These are phyloP conservation scores for Papilio gigon DNA, from an alignment of 2,888 invertebrate species.

Conservation along the genomic window DNA sequence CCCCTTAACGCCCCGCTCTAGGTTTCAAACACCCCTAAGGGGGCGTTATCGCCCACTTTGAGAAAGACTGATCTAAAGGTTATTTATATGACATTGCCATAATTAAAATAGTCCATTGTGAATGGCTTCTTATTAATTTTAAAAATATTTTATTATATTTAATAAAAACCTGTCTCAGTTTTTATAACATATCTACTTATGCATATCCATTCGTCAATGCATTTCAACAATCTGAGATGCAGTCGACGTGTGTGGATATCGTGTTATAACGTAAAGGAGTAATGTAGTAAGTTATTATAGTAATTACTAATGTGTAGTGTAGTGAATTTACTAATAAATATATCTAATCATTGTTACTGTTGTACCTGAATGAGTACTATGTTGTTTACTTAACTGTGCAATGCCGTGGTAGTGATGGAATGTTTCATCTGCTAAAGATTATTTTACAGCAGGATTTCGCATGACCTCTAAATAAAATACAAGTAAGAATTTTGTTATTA, in stretches of 20 bases:
- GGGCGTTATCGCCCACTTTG: too few relatives aligned
- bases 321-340: too few relatives aligned
- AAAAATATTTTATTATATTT: slow-evolving; percentile 7
- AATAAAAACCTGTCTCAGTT: background rate
- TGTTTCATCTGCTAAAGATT: too few relatives aligned
- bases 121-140: background rate
- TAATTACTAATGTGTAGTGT: background rate
- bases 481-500: slow-evolving; percentile 1
- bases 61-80: background rate
- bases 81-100: slow-evolving; percentile 2
- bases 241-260: background rate
- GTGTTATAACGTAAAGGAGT: background rate
- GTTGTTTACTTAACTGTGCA: background rate
- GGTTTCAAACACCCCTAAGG: too few relatives aligned
- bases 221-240: background rate
- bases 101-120: background rate
- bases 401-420: too few relatives aligned
- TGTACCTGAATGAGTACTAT: background rate
- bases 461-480: background rate
- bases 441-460: background rate
- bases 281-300: background rate
- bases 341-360: background rate
- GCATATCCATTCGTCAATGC: background rate
- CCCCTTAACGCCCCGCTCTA: too few relatives aligned
- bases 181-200: slow-evolving; percentile 7